Conservation (phyloP, 2,888 invertebrate species). For the Caenorhabditis angaria region DNA sequence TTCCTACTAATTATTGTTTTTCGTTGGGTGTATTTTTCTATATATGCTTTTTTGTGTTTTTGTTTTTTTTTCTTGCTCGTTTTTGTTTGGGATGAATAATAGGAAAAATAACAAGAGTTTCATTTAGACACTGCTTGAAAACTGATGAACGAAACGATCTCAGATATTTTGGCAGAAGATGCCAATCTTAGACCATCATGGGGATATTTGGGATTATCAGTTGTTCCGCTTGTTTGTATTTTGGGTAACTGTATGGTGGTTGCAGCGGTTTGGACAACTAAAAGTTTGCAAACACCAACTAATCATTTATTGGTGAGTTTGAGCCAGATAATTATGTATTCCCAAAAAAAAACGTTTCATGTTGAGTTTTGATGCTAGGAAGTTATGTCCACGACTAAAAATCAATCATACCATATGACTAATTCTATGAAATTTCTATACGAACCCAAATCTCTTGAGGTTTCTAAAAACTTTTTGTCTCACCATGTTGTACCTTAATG, state of each 20-base stretch:
- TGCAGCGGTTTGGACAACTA: slow-evolving; percentile 68
- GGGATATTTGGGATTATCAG: slow-evolving; percentile 45
- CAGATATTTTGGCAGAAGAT: slow-evolving; percentile 39
- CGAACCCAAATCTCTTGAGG: no score
- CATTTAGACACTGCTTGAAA: no score
- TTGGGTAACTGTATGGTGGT: slow-evolving; percentile 67
- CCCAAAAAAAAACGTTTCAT: not conserved
- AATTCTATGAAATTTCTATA: no score
- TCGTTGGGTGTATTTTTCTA: not conserved
- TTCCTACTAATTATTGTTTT: slow-evolving; percentile 2
- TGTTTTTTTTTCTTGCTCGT: not conserved
- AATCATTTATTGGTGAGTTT: slow-evolving; percentile 54
- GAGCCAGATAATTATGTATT: not conserved
- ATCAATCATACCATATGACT: no score
- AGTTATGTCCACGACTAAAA: no score
- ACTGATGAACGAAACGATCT: slow-evolving; percentile 32
- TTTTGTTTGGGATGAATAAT: not conserved
- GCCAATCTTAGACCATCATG: slow-evolving; percentile 44
- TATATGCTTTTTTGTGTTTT: not conserved
- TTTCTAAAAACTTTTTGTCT: no score
- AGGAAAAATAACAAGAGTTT: no score
- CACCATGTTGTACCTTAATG: no score
- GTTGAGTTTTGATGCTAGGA: not conserved
- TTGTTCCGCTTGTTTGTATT: slow-evolving; percentile 55
- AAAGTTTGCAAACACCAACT: slow-evolving; percentile 70